These are phyloP conservation scores for Drosophila truncata DNA, from an alignment of 1,140 invertebrate genomes.

Conservation along the genomic window DNA sequence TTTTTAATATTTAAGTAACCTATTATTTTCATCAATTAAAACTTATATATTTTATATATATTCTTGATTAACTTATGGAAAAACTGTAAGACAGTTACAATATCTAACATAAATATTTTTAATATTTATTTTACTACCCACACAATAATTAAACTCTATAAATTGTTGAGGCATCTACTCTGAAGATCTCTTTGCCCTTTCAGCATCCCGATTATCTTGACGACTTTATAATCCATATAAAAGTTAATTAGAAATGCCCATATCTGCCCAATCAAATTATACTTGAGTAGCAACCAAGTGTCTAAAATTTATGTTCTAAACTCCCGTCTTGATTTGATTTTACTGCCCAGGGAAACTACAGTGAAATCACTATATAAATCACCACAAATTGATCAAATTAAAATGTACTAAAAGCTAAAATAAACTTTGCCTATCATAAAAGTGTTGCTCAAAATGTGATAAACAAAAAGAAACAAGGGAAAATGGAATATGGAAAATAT, in stretches of 20 bases:
- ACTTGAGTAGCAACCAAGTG: background rate
- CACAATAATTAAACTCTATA: background rate
- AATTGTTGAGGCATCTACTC: background rate
- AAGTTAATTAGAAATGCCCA: background rate
- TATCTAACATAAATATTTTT: background rate
- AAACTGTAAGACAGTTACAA: background rate
- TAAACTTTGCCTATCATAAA: constrained; percentile 15
- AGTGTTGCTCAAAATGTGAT: constrained; percentile 25
- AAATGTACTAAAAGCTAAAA: constrained; percentile 51
- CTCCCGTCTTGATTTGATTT: background rate
- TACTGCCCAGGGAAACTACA: constrained; percentile 24
- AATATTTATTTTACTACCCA: background rate
- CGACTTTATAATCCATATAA: background rate
- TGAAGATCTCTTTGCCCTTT: background rate
- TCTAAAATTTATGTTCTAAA: background rate
- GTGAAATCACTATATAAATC: constrained; percentile 35
- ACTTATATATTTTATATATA: background rate
- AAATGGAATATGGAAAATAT: constrained; percentile 15
- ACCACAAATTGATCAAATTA: constrained; percentile 57
- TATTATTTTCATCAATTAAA: background rate
- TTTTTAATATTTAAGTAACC: background rate
- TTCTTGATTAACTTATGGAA: background rate
- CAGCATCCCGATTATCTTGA: background rate
- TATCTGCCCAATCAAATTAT: constrained; percentile 15
- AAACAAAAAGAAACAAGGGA: constrained; percentile 19